phyloP scores from a whole-genome alignment of 2,797 vertebrate genomes.

The Spondyliosoma cantharus region DNA sequence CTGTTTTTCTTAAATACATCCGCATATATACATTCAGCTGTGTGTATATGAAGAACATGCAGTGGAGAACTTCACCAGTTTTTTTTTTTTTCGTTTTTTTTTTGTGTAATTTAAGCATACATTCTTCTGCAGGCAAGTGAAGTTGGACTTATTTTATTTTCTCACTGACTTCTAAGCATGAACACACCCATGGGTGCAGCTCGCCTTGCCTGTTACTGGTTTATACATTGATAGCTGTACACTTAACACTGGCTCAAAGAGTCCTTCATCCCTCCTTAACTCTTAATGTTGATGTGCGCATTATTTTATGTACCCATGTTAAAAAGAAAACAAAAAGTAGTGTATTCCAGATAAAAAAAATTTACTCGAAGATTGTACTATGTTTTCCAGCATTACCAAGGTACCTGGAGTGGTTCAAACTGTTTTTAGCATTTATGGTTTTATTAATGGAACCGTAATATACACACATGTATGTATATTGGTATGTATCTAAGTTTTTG shows the following conservation, averaged over 20 bases:
- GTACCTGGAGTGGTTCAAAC: constrained; percentile 86
- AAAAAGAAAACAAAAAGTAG: constrained; percentile 76
- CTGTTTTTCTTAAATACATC: constrained; percentile 81
- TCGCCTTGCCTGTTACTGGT: constrained; percentile 79
- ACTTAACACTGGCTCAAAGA: constrained; percentile 78
- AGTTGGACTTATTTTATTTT: constrained; percentile 75
- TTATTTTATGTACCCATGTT: constrained; percentile 86
- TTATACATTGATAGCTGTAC: constrained; percentile 76
- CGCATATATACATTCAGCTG: constrained; percentile 81
- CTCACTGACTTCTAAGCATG: constrained; percentile 79
- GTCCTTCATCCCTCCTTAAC: constrained; percentile 81
- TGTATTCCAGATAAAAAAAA: constrained; percentile 79
- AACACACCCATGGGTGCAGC: constrained; percentile 76
- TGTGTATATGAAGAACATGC: constrained; percentile 82
- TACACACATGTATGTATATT: constrained; percentile 90
- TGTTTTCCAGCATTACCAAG: constrained; percentile 85
- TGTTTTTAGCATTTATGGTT: constrained; percentile 86
- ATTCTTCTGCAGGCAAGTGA: constrained; percentile 68
- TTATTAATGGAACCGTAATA: constrained; percentile 87
- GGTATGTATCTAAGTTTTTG: constrained; percentile 89
- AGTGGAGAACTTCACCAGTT: constrained; percentile 63
- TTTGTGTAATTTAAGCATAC: constrained; percentile 67
- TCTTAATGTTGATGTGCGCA: constrained; percentile 81
- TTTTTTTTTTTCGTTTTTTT: constrained; percentile 32
- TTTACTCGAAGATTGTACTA: constrained; percentile 86